Evolutionary conservation across 2,888 invertebrate genomes (phyloP), one percentile per base, ranked within the genome.

Genomic region (Dendrolimus pini): DNA sequence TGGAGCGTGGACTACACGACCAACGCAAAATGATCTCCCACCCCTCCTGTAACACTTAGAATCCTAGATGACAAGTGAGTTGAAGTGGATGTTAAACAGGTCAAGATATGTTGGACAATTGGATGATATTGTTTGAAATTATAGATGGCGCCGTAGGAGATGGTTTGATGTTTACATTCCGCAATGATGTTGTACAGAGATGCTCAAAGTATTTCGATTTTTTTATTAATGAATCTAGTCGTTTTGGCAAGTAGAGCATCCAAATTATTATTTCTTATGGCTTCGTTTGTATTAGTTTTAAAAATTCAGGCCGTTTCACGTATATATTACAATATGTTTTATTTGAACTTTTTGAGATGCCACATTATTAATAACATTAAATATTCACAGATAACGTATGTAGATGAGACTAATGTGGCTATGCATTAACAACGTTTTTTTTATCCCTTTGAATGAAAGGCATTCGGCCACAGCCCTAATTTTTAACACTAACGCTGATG

Each of bases 101-200:
- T 80, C 82, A 62, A 59, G 54, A 56, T 72, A 65, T 61, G 64
- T 58, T 87, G 80, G 89, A 78, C 79, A 70, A 68, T 73, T 83
- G 79, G 77, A 70, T 71, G 78, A 80, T 77, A 87, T 87, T 84
- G 88, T 83, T 84, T 78, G 85, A 82, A 89, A 90, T 90, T 89
- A 89, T 81, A 89, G 89, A 89, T 89, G 90, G 90, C 90, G 89
- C 90, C 88, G 85, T 65, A 75, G 83, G 83, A 88, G 86, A 87
- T 85, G 83, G 81, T 68, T 72, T 72, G 83, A 77, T 89, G 89
- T 90, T 90, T 90, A 89, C 89, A 89, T 89, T 89, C 89, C 86
- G 71, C 70, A 69, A 68, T 77, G 85, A 85, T 80, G 86, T 81
- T 65, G 78, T 78, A 47, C 47, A 10, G 47, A 0, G 47, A 9